These are phyloP conservation scores for Gortyna flavago DNA, from an alignment of 2,888 invertebrate genomes.

Conservation along the genomic window DNA sequence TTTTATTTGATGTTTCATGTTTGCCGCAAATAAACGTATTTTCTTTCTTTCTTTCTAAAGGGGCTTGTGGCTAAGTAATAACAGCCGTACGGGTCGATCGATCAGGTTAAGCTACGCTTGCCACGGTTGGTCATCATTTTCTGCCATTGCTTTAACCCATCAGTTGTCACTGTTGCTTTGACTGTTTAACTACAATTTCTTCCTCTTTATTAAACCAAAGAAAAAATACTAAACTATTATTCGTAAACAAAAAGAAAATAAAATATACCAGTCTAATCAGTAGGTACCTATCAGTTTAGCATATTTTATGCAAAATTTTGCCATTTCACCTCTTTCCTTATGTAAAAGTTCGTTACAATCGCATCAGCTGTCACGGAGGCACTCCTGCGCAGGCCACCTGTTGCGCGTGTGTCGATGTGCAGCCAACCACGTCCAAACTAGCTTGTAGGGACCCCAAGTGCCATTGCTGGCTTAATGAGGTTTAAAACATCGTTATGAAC, in stretches of 20 bases:
- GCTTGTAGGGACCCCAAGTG: slow-evolving; percentile 36
- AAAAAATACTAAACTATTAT: neutral
- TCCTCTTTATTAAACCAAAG: neutral
- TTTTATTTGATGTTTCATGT: too few species aligned
- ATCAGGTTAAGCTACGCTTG: too few species aligned
- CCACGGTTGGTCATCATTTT: neutral
- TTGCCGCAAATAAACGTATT: too few species aligned
- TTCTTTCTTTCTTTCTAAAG: too few species aligned
- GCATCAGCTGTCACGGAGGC: slow-evolving; percentile 62
- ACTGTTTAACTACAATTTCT: neutral
- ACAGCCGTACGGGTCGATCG: too few species aligned
- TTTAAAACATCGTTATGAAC: slow-evolving; percentile 10
- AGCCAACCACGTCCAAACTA: slow-evolving; percentile 45
- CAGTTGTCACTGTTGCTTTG: neutral
- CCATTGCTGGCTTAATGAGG: neutral
- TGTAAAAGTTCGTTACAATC: slow-evolving; percentile 57
- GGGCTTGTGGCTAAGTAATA: too few species aligned
- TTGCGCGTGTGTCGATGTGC: slow-evolving; percentile 65
- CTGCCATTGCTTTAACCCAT: neutral
- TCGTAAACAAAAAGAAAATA: neutral
- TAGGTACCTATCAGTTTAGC: neutral
- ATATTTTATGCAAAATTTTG: slow-evolving; percentile 22
- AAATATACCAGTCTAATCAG: neutral
- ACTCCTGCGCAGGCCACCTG: slow-evolving; percentile 70
- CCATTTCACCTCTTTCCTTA: slow-evolving; percentile 28